Evolutionary conservation across 2,113 vertebrate species (phyloP).

Genomic region (Nerophis lumbriciformis): DNA sequence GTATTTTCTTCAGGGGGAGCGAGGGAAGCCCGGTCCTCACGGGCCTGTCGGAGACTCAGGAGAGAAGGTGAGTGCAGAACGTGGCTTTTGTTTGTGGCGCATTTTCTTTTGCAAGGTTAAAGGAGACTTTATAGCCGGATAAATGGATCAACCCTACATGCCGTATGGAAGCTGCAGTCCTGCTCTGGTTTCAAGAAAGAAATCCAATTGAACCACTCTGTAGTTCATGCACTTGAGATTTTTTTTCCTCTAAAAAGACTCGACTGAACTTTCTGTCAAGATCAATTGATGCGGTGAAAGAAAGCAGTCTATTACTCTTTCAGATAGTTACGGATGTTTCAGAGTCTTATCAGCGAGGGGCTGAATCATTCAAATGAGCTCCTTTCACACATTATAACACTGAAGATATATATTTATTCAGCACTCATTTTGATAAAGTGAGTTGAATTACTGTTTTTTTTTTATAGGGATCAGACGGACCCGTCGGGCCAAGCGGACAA

Average conservation of each 20-base stretch:
- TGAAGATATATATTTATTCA: conserved; percentile 32
- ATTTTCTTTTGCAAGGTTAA: conserved; percentile 21
- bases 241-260: not conserved
- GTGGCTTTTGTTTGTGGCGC: conserved; percentile 4
- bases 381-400: not conserved
- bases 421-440: conserved; percentile 11
- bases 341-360: not conserved
- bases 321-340: not conserved
- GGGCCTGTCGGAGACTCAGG: conserved; percentile 79
- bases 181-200: conserved; percentile 29
- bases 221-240: conserved; percentile 28
- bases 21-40: conserved; percentile 74
- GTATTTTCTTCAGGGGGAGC: conserved; percentile 75
- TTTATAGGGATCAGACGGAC: conserved; percentile 79
- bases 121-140: conserved; percentile 13
- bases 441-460: conserved; percentile 21
- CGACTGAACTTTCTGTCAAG: conserved; percentile 26
- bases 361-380: not conserved
- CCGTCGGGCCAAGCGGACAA: conserved; percentile 80
- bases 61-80: conserved; percentile 69
- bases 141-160: conserved; percentile 24
- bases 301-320: conserved; percentile 35
- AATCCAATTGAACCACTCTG: conserved; percentile 6
- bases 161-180: conserved; percentile 16
- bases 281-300: conserved; percentile 33